phyloP scores from a whole-genome alignment of 1,140 invertebrate species.

The Mesaphorura yosii region DNA sequence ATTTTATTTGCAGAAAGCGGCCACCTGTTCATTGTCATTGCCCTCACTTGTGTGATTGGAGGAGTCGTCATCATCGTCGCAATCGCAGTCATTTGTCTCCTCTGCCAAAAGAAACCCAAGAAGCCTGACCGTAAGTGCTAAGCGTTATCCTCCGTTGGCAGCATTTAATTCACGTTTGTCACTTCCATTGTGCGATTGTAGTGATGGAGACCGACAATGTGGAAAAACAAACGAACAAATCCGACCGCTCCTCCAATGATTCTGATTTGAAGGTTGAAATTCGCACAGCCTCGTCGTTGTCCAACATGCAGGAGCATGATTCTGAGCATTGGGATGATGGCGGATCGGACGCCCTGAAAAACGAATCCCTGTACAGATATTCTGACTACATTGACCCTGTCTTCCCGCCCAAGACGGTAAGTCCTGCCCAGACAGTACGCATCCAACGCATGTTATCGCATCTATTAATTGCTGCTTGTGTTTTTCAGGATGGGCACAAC shows the following conservation, averaged over 20 bases:
- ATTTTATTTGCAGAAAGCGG: slow-evolving; percentile 46
- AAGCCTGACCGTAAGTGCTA: slow-evolving; percentile 35
- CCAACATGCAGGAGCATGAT: slow-evolving; percentile 50
- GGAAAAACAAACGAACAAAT: slow-evolving; percentile 67
- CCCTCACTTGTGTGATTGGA: slow-evolving; percentile 50
- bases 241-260: slow-evolving; percentile 65
- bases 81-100: slow-evolving; percentile 51
- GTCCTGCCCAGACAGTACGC: slow-evolving; percentile 8
- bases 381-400: slow-evolving; percentile 75
- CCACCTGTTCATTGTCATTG: slow-evolving; percentile 40
- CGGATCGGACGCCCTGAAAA: slow-evolving; percentile 34
- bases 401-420: slow-evolving; percentile 55
- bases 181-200: slow-evolving; percentile 13
- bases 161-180: slow-evolving; percentile 2
- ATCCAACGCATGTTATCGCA: not conserved
- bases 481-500: slow-evolving; percentile 57
- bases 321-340: slow-evolving; percentile 43
- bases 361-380: slow-evolving; percentile 55
- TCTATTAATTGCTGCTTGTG: not conserved
- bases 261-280: slow-evolving; percentile 81
- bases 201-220: slow-evolving; percentile 45
- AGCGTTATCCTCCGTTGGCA: not conserved
- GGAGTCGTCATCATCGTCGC: slow-evolving; percentile 52
- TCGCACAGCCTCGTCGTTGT: slow-evolving; percentile 65
- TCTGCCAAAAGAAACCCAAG: slow-evolving; percentile 48